Evolutionary conservation across 2,888 invertebrate genomes (phyloP), one percentile per base, ranked within the genome.

Genomic region (Megaustenia siamemsis): DNA sequence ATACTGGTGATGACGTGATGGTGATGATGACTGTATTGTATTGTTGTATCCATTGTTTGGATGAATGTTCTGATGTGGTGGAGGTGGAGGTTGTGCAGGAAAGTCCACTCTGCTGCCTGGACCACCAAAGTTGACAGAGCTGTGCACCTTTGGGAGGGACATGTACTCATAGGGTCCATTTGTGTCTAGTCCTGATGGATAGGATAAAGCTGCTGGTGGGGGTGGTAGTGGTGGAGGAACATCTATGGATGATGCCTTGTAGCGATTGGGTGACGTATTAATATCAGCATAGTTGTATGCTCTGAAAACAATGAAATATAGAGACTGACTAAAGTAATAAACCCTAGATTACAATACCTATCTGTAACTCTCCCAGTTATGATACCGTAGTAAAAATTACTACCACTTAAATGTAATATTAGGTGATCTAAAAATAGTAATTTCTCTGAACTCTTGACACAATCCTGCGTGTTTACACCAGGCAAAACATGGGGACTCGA

Each of bases 141-240:
- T 82, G 40, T 85, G 78, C n/a, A 69, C 85, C 53, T 80, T 73
- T 28, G 49, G 73, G n/a, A 78, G 40, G 18, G 86, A 88, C 68
- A 92, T 90, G 86, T 90, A 91, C 77, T 92, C 92, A 81, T 92
- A 92, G 10, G 92, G 90, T 71, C 89, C 88, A 68, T 92, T 91
- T 24, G 78, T 63, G 82, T 87, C 75, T 24, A 68, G 24, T 60
- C 63, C 78, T 18, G 69, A 68, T 28, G 83, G 80, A 56, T 73
- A 56, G 18, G 56, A 66, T 43, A 77, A 12, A 24, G 85, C 38
- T 63, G 80, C 8, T 60, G 86, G 84, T 56, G 76, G 77, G 28
- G 82, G 63, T 38, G 86, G 75, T 49, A 75, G 66, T 45, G 85
- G 66, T 53, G 81, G 56, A 28, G 84, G 45, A 24, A n/a, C 8